phyloP scores from a whole-genome alignment of 1,140 invertebrate genomes.

The Dendrolimus punctatus region DNA sequence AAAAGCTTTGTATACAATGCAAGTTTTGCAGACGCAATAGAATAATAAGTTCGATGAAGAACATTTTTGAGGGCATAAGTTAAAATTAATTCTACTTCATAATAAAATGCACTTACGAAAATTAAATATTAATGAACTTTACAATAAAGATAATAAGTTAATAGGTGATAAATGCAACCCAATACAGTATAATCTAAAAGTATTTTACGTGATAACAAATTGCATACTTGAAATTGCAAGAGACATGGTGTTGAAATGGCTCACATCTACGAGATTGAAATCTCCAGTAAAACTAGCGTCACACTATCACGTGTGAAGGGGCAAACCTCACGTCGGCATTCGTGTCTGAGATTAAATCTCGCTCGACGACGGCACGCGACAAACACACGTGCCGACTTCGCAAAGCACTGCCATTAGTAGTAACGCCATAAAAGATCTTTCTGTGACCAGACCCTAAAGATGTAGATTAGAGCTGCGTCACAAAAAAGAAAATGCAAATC shows the following conservation, averaged over 20 bases:
- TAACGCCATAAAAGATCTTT: conserved; percentile 26
- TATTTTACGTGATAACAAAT: not conserved
- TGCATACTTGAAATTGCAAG: conserved; percentile 26
- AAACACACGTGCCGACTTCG: conserved; percentile 42
- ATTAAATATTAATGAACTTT: too few species aligned
- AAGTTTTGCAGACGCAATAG: too few species aligned
- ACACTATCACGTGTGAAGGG: conserved; percentile 62
- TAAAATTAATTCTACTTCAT: too few species aligned
- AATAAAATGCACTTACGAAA: too few species aligned
- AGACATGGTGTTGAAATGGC: conserved; percentile 24
- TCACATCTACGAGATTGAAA: conserved; percentile 52
- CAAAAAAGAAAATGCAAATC: conserved; percentile 3
- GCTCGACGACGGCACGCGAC: conserved; percentile 56
- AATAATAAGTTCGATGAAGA: too few species aligned
- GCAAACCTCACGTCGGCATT: conserved; percentile 52
- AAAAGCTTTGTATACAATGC: too few species aligned
- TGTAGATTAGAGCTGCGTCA: conserved; percentile 21
- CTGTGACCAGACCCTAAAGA: conserved; percentile 21
- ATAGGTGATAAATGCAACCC: too few species aligned
- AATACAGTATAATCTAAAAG: too few species aligned
- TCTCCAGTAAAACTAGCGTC: conserved; percentile 35
- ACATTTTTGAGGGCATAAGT: too few species aligned
- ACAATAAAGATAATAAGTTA: too few species aligned
- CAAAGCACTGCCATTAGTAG: conserved; percentile 27
- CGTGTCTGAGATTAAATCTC: conserved; percentile 58